Conservation (phyloP, 2,888 invertebrate species). For the Pasiphila rectangulata region DNA sequence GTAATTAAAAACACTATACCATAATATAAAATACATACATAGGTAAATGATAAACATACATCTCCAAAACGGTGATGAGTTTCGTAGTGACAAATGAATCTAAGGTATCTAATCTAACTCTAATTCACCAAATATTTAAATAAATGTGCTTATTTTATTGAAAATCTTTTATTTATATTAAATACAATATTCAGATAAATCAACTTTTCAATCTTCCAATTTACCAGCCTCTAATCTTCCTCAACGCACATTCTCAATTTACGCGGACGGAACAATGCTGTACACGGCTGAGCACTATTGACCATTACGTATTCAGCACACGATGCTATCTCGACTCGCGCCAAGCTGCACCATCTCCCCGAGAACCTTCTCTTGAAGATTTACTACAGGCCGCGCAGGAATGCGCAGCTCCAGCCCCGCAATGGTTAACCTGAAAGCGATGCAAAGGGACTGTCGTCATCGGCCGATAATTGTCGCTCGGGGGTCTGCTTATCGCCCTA, state of each 20-base stretch:
- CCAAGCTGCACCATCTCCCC: constrained; percentile 27
- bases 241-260: constrained; percentile 65
- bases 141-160: too few relatives aligned
- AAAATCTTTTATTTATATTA: too few relatives aligned
- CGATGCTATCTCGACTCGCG: constrained; percentile 52
- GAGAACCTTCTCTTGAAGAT: constrained; percentile 8
- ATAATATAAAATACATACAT: too few relatives aligned
- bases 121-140: too few relatives aligned
- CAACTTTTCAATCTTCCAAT: constrained; percentile 47
- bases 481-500: constrained; percentile 72
- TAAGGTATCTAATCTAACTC: too few relatives aligned
- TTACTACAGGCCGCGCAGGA: background rate
- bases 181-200: constrained; percentile 29
- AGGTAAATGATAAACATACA: too few relatives aligned
- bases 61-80: too few relatives aligned
- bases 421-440: constrained; percentile 37
- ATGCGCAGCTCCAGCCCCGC: constrained; percentile 29
- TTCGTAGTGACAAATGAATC: too few relatives aligned
- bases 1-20: too few relatives aligned
- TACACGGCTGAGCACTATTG: constrained; percentile 73
- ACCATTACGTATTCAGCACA: constrained; percentile 74
- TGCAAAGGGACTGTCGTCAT: constrained; percentile 43
- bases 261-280: constrained; percentile 52
- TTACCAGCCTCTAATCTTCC: constrained; percentile 46
- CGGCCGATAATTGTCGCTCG: constrained; percentile 76